Percentiles rank a stretch among this genome's conserved stretches.
Evolutionary conservation across 2,797 vertebrate genomes (phyloP).

Genomic region (Helostoma temminkii): DNA sequence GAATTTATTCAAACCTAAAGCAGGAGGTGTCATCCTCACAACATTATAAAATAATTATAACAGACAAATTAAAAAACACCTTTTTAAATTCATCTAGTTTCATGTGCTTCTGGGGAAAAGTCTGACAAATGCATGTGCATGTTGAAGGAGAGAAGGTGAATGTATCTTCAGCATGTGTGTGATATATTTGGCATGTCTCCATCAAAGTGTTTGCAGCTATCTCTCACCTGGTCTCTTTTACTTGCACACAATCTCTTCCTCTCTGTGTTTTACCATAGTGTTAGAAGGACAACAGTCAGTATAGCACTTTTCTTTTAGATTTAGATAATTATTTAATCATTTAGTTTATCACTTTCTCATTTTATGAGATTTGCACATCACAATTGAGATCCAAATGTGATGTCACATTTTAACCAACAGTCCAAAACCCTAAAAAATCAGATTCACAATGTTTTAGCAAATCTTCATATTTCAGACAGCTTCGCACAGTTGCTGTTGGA

Average conservation of each 20-base stretch:
- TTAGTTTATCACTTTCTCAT: neutral
- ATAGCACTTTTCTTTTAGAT: neutral
- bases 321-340: neutral
- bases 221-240: slow-evolving; percentile 56
- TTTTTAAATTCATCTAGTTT: slow-evolving; percentile 20
- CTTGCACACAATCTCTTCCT: slow-evolving; percentile 8
- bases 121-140: slow-evolving; percentile 19
- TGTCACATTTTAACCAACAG: neutral
- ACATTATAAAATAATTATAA: slow-evolving; percentile 12
- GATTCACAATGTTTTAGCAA: neutral
- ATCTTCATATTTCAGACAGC: neutral
- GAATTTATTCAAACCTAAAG: slow-evolving; percentile 1
- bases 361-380: neutral
- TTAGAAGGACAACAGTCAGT: neutral
- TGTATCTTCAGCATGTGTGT: slow-evolving; percentile 49
- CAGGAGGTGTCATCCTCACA: neutral
- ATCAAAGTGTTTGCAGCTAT: slow-evolving; percentile 67
- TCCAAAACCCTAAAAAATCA: neutral
- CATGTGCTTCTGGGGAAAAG: slow-evolving; percentile 17
- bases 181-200: slow-evolving; percentile 68
- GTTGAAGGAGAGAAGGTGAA: slow-evolving; percentile 30
- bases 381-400: neutral
- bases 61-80: slow-evolving; percentile 17
- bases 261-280: neutral
- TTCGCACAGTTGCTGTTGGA: neutral